These are phyloP conservation scores for Brotula barbata DNA, from an alignment of 2,797 vertebrate species.

Conservation along the genomic window DNA sequence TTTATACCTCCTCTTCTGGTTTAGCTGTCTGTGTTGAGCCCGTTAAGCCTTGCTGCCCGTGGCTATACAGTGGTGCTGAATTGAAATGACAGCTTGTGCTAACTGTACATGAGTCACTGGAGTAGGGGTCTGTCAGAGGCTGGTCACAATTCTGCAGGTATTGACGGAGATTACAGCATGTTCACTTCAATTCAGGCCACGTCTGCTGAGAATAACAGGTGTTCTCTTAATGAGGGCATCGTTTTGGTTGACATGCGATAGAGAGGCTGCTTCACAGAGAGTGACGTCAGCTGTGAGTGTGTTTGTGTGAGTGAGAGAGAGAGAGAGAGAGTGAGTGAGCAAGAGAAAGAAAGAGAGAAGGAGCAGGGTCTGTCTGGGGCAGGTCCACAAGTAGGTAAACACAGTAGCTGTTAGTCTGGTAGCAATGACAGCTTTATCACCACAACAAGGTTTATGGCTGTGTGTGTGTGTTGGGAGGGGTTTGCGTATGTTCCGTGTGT, in stretches of 20 bases:
- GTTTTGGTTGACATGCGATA: slow-evolving; percentile 33
- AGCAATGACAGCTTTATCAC: slow-evolving; percentile 67
- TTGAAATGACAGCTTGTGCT: slow-evolving; percentile 32
- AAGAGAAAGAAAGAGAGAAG: background rate
- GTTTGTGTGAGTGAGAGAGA: slow-evolving; percentile 3
- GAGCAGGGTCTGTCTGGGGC: slow-evolving; percentile 42
- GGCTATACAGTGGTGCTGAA: slow-evolving; percentile 14
- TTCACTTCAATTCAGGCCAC: slow-evolving; percentile 50
- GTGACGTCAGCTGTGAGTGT: slow-evolving; percentile 19
- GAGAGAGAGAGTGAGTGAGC: slow-evolving; percentile 6
- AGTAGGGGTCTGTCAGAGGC: slow-evolving; percentile 43
- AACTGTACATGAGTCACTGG: slow-evolving; percentile 44
- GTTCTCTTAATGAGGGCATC: slow-evolving; percentile 62
- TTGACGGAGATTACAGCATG: slow-evolving; percentile 23
- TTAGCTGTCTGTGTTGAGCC: slow-evolving; percentile 19
- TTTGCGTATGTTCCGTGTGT: slow-evolving; percentile 17
- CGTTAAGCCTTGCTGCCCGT: slow-evolving; percentile 14
- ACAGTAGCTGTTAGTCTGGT: slow-evolving; percentile 57
- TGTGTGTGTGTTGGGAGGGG: slow-evolving; percentile 30
- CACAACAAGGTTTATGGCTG: slow-evolving; percentile 50
- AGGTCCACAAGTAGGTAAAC: slow-evolving; percentile 55
- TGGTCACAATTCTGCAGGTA: slow-evolving; percentile 49
- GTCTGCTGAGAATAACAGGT: slow-evolving; percentile 65
- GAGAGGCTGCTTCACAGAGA: slow-evolving; percentile 30
- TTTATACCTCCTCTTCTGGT: slow-evolving; percentile 18